Conservation (phyloP, 2,888 invertebrate genomes). For the Macroteleia sp. region DNA sequence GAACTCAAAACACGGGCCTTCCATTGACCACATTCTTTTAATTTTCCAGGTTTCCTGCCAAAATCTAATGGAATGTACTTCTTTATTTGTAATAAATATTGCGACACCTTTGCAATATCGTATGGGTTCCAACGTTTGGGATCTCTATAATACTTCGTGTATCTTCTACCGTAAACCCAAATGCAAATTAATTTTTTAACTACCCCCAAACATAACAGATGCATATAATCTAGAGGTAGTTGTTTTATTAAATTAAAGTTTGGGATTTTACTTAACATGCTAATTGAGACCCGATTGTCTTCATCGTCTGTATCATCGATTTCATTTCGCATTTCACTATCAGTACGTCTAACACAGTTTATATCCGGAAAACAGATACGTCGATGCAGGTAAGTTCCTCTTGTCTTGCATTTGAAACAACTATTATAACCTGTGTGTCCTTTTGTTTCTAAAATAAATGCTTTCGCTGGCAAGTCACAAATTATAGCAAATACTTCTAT, state of each 20-base stretch:
- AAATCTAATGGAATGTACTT: conserved; percentile 43
- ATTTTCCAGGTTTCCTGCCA: conserved; percentile 33
- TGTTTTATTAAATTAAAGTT: conserved; percentile 34
- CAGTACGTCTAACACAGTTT: conserved; percentile 13
- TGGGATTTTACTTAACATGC: conserved; percentile 38
- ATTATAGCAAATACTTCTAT: conserved; percentile 18
- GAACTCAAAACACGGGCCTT: no score
- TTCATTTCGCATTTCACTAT: conserved; percentile 26
- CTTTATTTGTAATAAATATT: conserved; percentile 2
- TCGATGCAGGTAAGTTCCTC: neutral
- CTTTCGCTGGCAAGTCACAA: conserved; percentile 47
- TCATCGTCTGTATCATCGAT: neutral
- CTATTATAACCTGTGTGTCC: conserved; percentile 43
- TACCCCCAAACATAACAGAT: conserved; percentile 42
- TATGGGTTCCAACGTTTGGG: conserved; percentile 24
- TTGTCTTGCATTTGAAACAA: conserved; percentile 46
- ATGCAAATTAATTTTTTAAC: conserved; percentile 18
- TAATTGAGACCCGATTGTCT: neutral
- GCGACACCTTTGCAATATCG: conserved; percentile 8
- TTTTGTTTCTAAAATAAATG: conserved; percentile 35
- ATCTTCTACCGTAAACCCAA: neutral
- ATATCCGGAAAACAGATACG: conserved; percentile 25
- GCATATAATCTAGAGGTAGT: conserved; percentile 52
- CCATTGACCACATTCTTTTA: conserved; percentile 14
- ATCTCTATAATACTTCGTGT: conserved; percentile 9